Evolutionary conservation across 2,888 invertebrate species (phyloP), one percentile per base, ranked within the genome.

Genomic region (Lithophane ornitopus): DNA sequence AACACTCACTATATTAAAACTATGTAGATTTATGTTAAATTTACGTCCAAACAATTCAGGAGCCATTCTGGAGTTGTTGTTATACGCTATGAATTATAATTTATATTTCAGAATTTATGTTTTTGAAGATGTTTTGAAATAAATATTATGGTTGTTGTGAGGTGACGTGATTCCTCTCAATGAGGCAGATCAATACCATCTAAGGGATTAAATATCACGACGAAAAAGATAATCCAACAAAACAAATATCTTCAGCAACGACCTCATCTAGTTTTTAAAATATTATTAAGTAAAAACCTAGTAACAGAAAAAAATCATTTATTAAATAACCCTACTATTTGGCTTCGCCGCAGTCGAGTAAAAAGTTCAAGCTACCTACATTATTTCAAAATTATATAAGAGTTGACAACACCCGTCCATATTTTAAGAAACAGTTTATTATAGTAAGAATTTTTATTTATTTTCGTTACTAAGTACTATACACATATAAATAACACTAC

Each of bases 11-110:
- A 78, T 74, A 81, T 44, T 73, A 77, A 76, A 78, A 76, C 79
- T 82, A 85, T 85, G 85, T 58, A 79, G 77, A 87, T 85, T 77
- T 85, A 85, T 85, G 87, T 63, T 74, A 85, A 87, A 79, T 68
- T 54, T 6, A 44, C 22, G 61, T 69, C 58, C 72, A 41, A 81
- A 76, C 67, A 26, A 62, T 66, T 68, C 58, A 44, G 66, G 52
- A 73, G 41, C 58, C 46, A 58, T 79, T 76, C 39, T 66, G 68
- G 62, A 81, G 54, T 75, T 61, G 56, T 66, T 58, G 61, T 22
- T 78, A 67, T 81, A 52, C 52, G 61, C 16, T 28, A 58, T 67
- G 81, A 84, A 76, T 70, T 63, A 52, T 72, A 67, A 82, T 71
- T 66, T n/a, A 9, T 68, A 49, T 72, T 66, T 67, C 22, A 39